Evolutionary conservation across 2,797 vertebrate species (phyloP), one percentile per base, ranked within the genome.

Genomic region (Cirrhinus molitorella): DNA sequence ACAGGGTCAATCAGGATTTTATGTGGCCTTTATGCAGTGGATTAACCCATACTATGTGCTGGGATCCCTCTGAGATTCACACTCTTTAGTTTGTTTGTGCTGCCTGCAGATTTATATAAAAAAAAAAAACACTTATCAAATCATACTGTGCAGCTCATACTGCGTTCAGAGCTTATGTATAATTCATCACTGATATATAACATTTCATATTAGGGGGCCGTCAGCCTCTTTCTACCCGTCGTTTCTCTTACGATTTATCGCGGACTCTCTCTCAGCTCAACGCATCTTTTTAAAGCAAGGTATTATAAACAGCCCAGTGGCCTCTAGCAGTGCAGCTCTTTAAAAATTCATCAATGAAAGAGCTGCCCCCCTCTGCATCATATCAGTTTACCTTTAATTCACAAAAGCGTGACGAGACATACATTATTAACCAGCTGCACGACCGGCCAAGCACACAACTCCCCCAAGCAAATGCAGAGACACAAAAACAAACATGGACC

Each of bases 321-420:
- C 89, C 91, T 90, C 92, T 91, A 89, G 90, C 85, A 79, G 71
- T 77, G 83, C 84, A 84, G 79, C 88, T 86, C 88, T 92, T 94
- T 91, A 93, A 94, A 94, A 92, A 94, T 93, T 91, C 89, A 92
- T 90, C 88, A 91, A 92, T 80, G 80, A 90, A 89, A 85, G 86
- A 76, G 63, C 88, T 88, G 65, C 83, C 51, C 72, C 61, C 83
- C 51, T 68, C 49, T 21, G 63, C 61, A 74, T 45, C 21, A 8
- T 65, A 95, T 95, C 93, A 79, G 86, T 92, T 95, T 94, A 94
- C 94, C 87, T 91, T 91, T 91, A 93, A 93, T 94, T 92, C 88
- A 91, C 84, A 75, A 49, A 83, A 63, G 75, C 76, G 53, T 90
- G 92, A 85, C 79, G 19, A 49, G 59, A 72, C 67, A 93, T 95